Percentiles rank a stretch among this genome's conserved stretches.
These are phyloP conservation scores for Drosophila sechellia DNA, from an alignment of 1,140 invertebrate species.

Conservation along the genomic window DNA sequence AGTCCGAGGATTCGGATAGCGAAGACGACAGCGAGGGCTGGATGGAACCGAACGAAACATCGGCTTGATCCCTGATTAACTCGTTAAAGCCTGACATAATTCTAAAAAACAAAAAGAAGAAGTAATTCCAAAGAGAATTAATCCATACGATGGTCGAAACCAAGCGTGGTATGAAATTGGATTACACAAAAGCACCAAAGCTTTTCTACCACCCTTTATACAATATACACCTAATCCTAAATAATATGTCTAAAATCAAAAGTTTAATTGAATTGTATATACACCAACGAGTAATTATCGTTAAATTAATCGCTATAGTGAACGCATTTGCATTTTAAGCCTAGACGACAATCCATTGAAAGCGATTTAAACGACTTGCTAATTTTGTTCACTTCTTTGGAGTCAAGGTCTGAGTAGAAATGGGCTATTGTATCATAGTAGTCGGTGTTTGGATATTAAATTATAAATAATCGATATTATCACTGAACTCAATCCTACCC, in stretches of 20 bases:
- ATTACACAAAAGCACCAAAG: constrained; percentile 77
- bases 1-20: constrained; percentile 92
- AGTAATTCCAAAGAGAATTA: constrained; percentile 78
- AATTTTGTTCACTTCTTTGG: constrained; percentile 1
- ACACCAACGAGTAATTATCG: constrained; percentile 55
- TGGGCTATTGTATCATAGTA: constrained; percentile 42
- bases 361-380: neutral
- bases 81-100: constrained; percentile 69
- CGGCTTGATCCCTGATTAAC: constrained; percentile 85
- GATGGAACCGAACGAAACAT: constrained; percentile 86
- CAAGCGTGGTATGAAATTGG: constrained; percentile 55
- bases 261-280: constrained; percentile 70
- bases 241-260: constrained; percentile 54
- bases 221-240: constrained; percentile 47
- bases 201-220: constrained; percentile 67
- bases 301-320: constrained; percentile 42
- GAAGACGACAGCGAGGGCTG: constrained; percentile 86
- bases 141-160: constrained; percentile 42
- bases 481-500: constrained; percentile 39
- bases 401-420: constrained; percentile 21
- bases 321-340: constrained; percentile 46
- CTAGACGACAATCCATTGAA: constrained; percentile 4
- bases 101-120: constrained; percentile 81
- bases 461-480: constrained; percentile 44
- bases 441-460: constrained; percentile 51